A percentile compares a stretch with the other conserved stretches of the same genome.
Evolutionary conservation across 1,140 invertebrate species (phyloP).

Genomic region (Druon quercuslanigerum): DNA sequence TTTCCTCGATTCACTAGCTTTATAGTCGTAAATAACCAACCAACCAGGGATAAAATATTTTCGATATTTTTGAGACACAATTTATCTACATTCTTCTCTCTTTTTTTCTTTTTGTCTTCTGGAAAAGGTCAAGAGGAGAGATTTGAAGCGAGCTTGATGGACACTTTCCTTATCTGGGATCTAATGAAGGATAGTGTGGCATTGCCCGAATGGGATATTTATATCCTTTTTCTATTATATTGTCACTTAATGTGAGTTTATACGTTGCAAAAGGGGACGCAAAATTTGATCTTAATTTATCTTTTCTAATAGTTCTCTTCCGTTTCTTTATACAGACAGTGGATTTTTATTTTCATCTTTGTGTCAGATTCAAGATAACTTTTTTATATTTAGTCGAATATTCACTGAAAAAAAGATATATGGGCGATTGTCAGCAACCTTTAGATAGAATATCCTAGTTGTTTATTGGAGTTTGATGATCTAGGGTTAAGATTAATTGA

Average conservation of each 20-base stretch:
- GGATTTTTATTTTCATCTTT: no score
- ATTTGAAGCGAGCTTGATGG: not conserved
- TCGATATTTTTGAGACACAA: not conserved
- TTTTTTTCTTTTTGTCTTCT: not conserved
- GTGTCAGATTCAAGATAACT: no score
- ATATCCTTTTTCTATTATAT: not conserved
- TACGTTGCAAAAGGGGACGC: no score
- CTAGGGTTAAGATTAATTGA: no score
- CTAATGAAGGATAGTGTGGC: not conserved
- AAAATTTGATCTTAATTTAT: no score
- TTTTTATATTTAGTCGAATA: no score
- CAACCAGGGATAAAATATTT: not conserved
- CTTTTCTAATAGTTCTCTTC: no score
- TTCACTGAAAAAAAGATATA: no score
- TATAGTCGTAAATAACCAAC: constrained; percentile 24
- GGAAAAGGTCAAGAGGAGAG: not conserved
- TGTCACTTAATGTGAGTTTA: not conserved
- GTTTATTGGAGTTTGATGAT: no score
- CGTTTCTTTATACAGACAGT: no score
- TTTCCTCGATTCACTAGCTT: constrained; percentile 16
- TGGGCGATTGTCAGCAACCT: no score
- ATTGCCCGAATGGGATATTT: not conserved
- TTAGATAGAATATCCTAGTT: no score
- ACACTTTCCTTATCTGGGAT: not conserved
- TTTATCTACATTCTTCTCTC: constrained; percentile 2